These are phyloP conservation scores for Sphenopsis melanotis DNA, from an alignment of 2,797 vertebrate species.

Conservation along the genomic window DNA sequence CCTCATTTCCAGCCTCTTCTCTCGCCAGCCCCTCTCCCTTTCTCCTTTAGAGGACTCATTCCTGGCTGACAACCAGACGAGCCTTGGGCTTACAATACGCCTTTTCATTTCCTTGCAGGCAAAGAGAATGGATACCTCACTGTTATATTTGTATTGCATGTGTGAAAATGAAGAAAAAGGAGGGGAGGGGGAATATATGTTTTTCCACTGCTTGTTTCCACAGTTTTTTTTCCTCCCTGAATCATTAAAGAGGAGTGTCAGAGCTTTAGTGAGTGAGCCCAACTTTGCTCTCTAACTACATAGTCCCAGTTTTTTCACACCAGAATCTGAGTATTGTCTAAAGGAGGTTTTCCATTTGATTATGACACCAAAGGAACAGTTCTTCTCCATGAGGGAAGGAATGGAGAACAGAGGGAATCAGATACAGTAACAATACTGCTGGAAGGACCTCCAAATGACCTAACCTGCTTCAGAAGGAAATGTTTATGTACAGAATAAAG, in stretches of 20 bases:
- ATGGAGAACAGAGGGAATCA: background rate
- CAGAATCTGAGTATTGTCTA: background rate
- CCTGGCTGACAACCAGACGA: slow-evolving; percentile 71
- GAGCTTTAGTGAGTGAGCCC: background rate
- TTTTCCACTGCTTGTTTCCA: background rate
- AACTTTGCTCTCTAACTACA: background rate
- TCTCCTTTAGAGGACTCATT: slow-evolving; percentile 58
- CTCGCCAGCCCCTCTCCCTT: background rate
- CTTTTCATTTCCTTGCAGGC: slow-evolving; percentile 72
- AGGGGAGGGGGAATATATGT: background rate
- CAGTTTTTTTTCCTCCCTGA: background rate
- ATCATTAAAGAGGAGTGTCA: background rate
- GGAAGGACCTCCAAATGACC: background rate
- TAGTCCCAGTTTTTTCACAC: background rate
- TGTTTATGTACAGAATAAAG: background rate
- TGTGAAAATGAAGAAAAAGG: slow-evolving; percentile 10
- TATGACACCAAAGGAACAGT: background rate
- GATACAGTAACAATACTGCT: background rate
- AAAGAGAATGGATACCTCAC: slow-evolving; percentile 56
- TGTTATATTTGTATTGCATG: background rate
- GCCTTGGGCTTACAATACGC: slow-evolving; percentile 52
- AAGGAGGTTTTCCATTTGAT: background rate
- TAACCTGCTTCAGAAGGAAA: background rate
- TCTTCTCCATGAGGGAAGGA: background rate
- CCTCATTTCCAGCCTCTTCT: slow-evolving; percentile 22